A percentile compares a stretch with the other conserved stretches of the same genome.
These are phyloP conservation scores for Thyatira batis DNA, from an alignment of 2,888 invertebrate species.

Conservation along the genomic window DNA sequence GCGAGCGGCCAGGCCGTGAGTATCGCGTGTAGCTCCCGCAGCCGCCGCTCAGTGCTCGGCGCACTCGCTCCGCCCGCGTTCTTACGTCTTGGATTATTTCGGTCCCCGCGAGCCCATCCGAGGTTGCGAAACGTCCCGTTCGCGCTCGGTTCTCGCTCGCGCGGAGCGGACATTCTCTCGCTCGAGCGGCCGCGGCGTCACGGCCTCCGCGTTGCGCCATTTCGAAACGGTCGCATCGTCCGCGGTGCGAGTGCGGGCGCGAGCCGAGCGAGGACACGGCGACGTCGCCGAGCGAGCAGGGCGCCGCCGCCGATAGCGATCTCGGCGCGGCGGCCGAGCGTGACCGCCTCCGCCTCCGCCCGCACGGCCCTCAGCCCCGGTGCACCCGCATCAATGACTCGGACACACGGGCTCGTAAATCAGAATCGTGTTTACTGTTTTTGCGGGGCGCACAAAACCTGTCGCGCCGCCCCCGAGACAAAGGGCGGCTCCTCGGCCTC, in stretches of 20 bases:
- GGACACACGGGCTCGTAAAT: slow-evolving; percentile 64
- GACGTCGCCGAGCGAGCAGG: slow-evolving; percentile 46
- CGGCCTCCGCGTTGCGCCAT: slow-evolving; percentile 81
- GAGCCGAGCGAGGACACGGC: slow-evolving; percentile 64
- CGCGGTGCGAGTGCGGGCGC: slow-evolving; percentile 38
- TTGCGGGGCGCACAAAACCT: slow-evolving; percentile 65
- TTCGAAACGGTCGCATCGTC: slow-evolving; percentile 71
- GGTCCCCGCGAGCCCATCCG: slow-evolving; percentile 70
- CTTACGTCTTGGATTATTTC: slow-evolving; percentile 72
- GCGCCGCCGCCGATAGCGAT: slow-evolving; percentile 64
- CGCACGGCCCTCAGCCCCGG: slow-evolving; percentile 43
- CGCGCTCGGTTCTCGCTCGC: slow-evolving; percentile 68
- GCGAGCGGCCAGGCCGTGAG: slow-evolving; percentile 80
- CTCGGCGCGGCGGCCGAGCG: slow-evolving; percentile 75
- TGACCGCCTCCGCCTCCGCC: slow-evolving; percentile 72
- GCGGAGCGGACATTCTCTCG: slow-evolving; percentile 79
- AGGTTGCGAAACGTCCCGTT: slow-evolving; percentile 76
- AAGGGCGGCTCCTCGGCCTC: slow-evolving; percentile 58
- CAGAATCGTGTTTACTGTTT: slow-evolving; percentile 77
- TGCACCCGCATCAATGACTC: slow-evolving; percentile 59
- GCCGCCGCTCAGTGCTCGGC: slow-evolving; percentile 42
- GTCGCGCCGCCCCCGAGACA: slow-evolving; percentile 70
- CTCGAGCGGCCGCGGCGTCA: slow-evolving; percentile 74
- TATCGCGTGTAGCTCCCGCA: slow-evolving; percentile 54
- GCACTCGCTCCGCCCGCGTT: slow-evolving; percentile 48